These are phyloP conservation scores for Caradrina kadenii DNA, from an alignment of 2,888 invertebrate genomes.

Conservation along the genomic window DNA sequence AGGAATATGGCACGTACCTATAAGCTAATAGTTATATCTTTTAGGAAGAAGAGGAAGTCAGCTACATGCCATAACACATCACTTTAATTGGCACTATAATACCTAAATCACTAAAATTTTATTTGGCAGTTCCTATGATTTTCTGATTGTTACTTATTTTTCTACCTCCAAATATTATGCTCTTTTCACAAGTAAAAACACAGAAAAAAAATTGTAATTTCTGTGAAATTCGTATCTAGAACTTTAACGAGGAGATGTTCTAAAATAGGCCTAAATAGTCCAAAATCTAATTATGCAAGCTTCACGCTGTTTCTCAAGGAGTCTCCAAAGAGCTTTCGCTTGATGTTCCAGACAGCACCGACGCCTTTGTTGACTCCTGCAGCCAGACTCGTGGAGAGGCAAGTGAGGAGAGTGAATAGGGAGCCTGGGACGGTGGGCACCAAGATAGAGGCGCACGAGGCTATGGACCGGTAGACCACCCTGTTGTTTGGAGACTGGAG, in stretches of 20 bases:
- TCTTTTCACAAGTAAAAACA: not conserved
- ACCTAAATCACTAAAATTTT: slow-evolving; percentile 4
- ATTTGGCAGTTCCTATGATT: slow-evolving; percentile 33
- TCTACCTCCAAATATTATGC: no score
- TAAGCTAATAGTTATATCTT: slow-evolving; percentile 1
- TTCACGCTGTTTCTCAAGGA: slow-evolving; percentile 63
- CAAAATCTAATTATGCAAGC: slow-evolving; percentile 17
- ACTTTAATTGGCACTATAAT: slow-evolving; percentile 2
- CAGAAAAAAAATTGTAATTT: not conserved
- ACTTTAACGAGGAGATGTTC: not conserved
- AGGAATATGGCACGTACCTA: slow-evolving; percentile 20
- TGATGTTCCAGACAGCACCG: slow-evolving; percentile 75
- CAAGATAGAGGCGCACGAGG: slow-evolving; percentile 73
- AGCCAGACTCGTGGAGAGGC: slow-evolving; percentile 71
- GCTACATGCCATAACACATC: not conserved
- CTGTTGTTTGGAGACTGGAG: slow-evolving; percentile 81
- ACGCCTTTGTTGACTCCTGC: slow-evolving; percentile 72
- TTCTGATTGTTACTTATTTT: slow-evolving; percentile 1
- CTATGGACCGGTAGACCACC: slow-evolving; percentile 80
- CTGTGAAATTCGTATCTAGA: not conserved
- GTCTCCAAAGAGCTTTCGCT: slow-evolving; percentile 74
- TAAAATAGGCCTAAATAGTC: not conserved
- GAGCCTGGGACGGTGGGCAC: slow-evolving; percentile 71
- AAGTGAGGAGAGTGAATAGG: slow-evolving; percentile 71
- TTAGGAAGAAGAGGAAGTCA: not conserved